Base-by-base conservation (phyloP, 2,888 invertebrate genomes). In the Mechanitis messenoides region DNA sequence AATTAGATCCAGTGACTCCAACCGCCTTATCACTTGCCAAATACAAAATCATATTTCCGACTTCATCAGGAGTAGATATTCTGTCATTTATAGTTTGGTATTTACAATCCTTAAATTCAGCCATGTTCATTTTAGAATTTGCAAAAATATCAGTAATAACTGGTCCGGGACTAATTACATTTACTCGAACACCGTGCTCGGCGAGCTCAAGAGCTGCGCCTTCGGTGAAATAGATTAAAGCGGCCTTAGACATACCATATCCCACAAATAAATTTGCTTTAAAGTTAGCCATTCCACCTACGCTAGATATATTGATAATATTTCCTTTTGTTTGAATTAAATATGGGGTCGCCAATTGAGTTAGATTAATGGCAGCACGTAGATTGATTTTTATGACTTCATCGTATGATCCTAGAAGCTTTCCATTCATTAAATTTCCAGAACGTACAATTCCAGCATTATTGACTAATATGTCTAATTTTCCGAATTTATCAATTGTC, bases 91-190 rank as follows among this genome's bases (percentile, higher is more conserved):
- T 69, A 35, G 71, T 69, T 2, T 31, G 33, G 12, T 67, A 11
- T 4, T 66, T 60, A 0, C 72, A 53, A 4, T 55, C 35, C 7
- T 74, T 70, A 72, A 72, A 70, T 3, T 55, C 28, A 3, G 92
- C 79, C 95, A 59, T 1, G 0, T 70, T 79, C 95, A 59, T 1
- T 0, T 70, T 69, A 7, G 68, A 95, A 80, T 91, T 91, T 1
- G 64, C 61, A 33, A 76, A n/a, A 33, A 81, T 68, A 50, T 74
- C 74, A 0, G 79, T 78, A 3, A 66, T 93, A 1, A 93, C 91
- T 0, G 95, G 94, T 11, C 95, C 95, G 33, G 95, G 95, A 74
- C 93, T 93, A 1, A 95, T 92, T 53, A 91, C 85, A 76, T 95
- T 95, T 0, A 94, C 94, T 61, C 94, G 82, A 0, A 94, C 92